Evolutionary conservation across 2,113 vertebrate species (phyloP).

Genomic region (Carlito syrichta): DNA sequence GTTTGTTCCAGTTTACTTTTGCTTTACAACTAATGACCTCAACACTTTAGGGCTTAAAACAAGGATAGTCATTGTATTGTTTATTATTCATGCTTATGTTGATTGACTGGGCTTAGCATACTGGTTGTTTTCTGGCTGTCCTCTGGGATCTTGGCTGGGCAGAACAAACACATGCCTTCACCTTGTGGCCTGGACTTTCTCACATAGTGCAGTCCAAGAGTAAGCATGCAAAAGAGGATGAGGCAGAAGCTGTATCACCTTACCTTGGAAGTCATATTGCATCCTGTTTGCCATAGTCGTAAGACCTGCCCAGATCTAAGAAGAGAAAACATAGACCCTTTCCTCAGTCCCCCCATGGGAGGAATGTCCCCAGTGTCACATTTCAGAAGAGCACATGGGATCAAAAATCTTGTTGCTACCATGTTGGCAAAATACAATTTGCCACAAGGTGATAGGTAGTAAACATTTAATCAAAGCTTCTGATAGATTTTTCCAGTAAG

Average conservation of each 20-base stretch:
- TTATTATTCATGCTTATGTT: not conserved
- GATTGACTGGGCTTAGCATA: not conserved
- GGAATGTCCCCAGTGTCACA: not conserved
- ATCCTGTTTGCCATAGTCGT: not conserved
- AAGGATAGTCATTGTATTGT: not conserved
- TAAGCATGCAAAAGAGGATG: not conserved
- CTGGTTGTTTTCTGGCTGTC: not conserved
- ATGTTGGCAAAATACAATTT: not conserved
- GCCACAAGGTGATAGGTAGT: not conserved
- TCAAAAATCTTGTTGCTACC: not conserved
- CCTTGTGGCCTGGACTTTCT: not conserved
- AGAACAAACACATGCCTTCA: not conserved
- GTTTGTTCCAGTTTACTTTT: not conserved
- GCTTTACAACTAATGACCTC: not conserved
- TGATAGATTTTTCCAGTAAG: not conserved
- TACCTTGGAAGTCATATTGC: not conserved
- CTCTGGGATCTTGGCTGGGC: not conserved
- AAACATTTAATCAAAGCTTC: conserved; percentile 7
- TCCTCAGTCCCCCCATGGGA: not conserved
- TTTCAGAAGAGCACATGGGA: not conserved
- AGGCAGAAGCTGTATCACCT: not conserved
- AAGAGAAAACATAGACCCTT: not conserved
- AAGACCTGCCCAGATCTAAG: not conserved
- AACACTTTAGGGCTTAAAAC: not conserved
- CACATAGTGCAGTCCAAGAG: not conserved